Evolutionary conservation across 2,888 invertebrate species (phyloP).

Genomic region (Polia nebulosa): DNA sequence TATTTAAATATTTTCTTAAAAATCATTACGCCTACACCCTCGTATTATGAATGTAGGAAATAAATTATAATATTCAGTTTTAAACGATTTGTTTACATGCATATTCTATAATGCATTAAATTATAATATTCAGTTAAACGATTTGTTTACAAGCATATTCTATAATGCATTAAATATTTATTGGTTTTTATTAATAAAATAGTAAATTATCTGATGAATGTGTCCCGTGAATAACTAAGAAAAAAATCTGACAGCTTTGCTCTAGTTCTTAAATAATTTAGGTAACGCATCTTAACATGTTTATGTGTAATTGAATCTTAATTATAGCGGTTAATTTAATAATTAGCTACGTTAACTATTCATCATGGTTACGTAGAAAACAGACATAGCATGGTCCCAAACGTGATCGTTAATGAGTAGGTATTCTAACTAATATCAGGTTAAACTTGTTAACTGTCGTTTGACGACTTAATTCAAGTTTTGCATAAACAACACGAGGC

Average conservation of each 20-base stretch:
- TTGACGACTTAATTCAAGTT: conserved; percentile 5
- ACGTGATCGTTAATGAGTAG: conserved; percentile 43
- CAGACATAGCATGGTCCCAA: conserved; percentile 7
- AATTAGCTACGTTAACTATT: too few species aligned
- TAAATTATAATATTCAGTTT: not conserved
- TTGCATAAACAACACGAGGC: conserved; percentile 7
- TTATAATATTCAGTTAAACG: not conserved
- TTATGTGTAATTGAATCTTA: too few species aligned
- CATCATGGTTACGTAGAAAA: not conserved
- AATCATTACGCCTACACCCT: not conserved
- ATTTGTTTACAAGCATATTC: conserved; percentile 7
- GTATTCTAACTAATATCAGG: conserved; percentile 31
- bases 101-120: conserved; percentile 1
- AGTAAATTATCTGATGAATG: too few species aligned
- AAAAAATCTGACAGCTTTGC: too few species aligned
- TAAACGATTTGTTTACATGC: not conserved
- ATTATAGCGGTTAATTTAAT: too few species aligned
- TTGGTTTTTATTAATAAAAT: too few species aligned
- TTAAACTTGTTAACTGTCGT: conserved; percentile 20
- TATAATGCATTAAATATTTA: not conserved
- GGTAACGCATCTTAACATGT: too few species aligned
- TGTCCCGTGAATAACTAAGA: too few species aligned
- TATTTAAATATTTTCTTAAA: not conserved
- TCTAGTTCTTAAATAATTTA: too few species aligned
- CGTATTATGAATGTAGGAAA: not conserved